Evolutionary conservation across 2,888 invertebrate species (phyloP).

Genomic region (Spodoptera exigua): DNA sequence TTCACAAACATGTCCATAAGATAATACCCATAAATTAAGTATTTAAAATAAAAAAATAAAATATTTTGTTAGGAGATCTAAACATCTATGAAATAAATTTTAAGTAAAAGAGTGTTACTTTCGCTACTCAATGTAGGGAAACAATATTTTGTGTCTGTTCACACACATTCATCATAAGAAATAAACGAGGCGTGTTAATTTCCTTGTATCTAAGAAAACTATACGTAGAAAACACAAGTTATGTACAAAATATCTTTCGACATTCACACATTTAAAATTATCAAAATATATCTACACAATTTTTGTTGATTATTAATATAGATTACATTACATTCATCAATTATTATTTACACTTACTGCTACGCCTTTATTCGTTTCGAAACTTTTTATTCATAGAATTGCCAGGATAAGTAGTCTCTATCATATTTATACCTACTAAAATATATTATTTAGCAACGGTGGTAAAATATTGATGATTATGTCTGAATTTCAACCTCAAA

Average conservation of each 20-base stretch:
- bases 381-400: constrained; percentile 42
- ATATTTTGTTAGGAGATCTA: constrained; percentile 53
- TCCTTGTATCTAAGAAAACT: constrained; percentile 7
- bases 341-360: constrained; percentile 53
- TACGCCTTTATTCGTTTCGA: constrained; percentile 37
- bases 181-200: background rate
- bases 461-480: constrained; percentile 41
- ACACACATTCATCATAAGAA: no score
- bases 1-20: constrained; percentile 32
- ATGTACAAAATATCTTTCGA: constrained; percentile 56
- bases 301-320: constrained; percentile 28
- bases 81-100: constrained; percentile 9
- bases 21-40: constrained; percentile 21
- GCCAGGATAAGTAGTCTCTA: constrained; percentile 14
- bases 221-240: constrained; percentile 32
- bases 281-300: constrained; percentile 46
- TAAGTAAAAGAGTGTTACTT: constrained; percentile 11
- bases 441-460: constrained; percentile 33
- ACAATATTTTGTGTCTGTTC: background rate
- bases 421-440: constrained; percentile 6
- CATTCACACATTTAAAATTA: constrained; percentile 46
- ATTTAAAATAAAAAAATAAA: constrained; percentile 41
- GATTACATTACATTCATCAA: constrained; percentile 43
- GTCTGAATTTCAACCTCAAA: constrained; percentile 2
- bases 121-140: constrained; percentile 14